Base-by-base conservation (phyloP, 2,113 vertebrate genomes). In the Clupea harengus region DNA sequence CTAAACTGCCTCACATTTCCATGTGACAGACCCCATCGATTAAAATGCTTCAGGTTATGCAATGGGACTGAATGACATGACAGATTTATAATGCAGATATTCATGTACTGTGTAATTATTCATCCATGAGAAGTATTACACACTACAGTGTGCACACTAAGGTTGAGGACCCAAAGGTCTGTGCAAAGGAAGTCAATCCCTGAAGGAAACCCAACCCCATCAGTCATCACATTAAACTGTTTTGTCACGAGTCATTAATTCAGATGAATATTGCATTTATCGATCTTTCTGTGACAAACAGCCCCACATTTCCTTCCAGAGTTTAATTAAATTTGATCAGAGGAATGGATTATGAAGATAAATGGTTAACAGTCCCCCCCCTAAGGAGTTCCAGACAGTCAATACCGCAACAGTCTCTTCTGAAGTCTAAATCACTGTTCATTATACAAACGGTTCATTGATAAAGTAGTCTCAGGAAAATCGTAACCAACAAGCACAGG, bases 81-180 rank as follows among this genome's bases (percentile, higher is more conserved):
- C 72, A 78, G 72, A 78, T 78, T 78, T 78, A 78, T 78, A 78
- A 78, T 78, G 72, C 72, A 78, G 28, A 32, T 32, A 32, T 78
- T 15, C 13, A 39, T 72, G 25, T 39, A 32, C 72, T 17, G 72
- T 78, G 32, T 78, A 15, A 13, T 78, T 39, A 44, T 78, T 78
- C 72, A 78, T 78, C 32, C 72, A 78, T 4, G 11, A 78, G 28
- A 78, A 39, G 25, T 17, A 78, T 39, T 78, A 78, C 72, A 78
- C 72, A 39, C 72, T 39, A 44, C 28, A 78, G 11, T 32, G 32
- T 78, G 72, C 32, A 72, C 25, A 78, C 25, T n/a, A 64, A 39
- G 28, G 28, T 39, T 78, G 28, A 78, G 13, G 39, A 11, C 10
- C 72, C 72, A 39, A 28, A 78, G 72, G 72, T 39, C 13, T 44